A percentile compares a stretch with the other conserved stretches of the same genome.
Evolutionary conservation across 2,888 invertebrate genomes (phyloP).

Genomic region (Agapetus fuscipes): DNA sequence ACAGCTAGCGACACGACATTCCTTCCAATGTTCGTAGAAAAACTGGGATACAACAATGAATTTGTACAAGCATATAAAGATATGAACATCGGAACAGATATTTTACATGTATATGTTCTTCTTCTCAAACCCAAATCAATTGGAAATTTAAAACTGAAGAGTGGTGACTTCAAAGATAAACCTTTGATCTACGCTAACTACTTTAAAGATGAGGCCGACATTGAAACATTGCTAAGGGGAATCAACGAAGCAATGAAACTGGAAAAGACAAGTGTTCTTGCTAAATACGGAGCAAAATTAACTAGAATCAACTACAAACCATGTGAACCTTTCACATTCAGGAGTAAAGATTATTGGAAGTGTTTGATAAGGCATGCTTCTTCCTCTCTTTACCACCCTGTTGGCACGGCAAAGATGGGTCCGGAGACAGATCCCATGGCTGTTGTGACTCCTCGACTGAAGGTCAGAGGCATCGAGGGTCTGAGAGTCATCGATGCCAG

Average conservation of each 20-base stretch:
- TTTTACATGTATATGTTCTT: conserved; percentile 38
- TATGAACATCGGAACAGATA: conserved; percentile 22
- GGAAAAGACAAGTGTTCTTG: conserved; percentile 33
- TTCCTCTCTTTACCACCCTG: conserved; percentile 58
- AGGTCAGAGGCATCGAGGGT: conserved; percentile 52
- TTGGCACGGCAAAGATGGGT: conserved; percentile 66
- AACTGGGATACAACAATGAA: conserved; percentile 27
- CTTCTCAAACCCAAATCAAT: conserved; percentile 58
- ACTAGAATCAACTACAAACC: conserved; percentile 24
- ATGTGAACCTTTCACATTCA: conserved; percentile 24
- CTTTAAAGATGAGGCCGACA: conserved; percentile 41
- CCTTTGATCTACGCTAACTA: conserved; percentile 52
- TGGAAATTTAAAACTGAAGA: conserved; percentile 56
- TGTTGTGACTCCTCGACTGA: conserved; percentile 58
- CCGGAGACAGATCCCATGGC: conserved; percentile 45
- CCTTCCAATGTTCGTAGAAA: conserved; percentile 3
- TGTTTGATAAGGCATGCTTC: conserved; percentile 54
- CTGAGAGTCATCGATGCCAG: conserved; percentile 67
- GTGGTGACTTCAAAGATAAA: conserved; percentile 50
- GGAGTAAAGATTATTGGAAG: conserved; percentile 52
- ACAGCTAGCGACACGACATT: conserved; percentile 18
- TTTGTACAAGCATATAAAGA: conserved; percentile 18
- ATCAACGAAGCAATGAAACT: conserved; percentile 29
- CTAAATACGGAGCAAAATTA: conserved; percentile 27
- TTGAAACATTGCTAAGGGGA: conserved; percentile 32